phyloP scores from a whole-genome alignment of 1,140 invertebrate genomes.

The Aphelenchoides fujianensis region DNA sequence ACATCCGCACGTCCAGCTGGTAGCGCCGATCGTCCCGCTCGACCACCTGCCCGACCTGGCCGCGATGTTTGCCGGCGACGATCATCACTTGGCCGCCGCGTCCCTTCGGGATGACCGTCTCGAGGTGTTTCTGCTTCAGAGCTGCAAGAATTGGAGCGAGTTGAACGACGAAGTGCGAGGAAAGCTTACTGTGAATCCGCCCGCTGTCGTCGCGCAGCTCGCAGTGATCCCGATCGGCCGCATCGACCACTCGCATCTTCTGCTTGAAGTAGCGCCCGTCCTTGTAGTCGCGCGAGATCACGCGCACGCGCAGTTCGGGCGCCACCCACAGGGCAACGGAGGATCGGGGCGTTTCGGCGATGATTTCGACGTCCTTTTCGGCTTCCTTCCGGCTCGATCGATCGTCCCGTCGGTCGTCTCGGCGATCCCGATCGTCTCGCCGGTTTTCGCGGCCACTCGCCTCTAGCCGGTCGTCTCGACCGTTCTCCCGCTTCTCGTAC shows the following conservation, averaged over 20 bases:
- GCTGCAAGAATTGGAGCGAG: neutral
- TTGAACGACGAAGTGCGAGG: neutral
- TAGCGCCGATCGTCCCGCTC: constrained; percentile 10
- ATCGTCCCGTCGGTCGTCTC: neutral
- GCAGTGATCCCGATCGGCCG: neutral
- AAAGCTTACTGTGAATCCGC: constrained; percentile 14
- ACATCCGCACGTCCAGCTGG: neutral
- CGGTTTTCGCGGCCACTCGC: too few relatives aligned
- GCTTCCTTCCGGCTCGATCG: neutral
- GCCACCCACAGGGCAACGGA: neutral
- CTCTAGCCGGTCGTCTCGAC: constrained; percentile 21
- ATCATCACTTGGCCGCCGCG: constrained; percentile 7
- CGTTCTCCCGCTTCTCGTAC: neutral
- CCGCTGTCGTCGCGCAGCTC: constrained; percentile 25
- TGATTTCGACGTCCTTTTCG: constrained; percentile 5
- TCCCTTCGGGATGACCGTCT: constrained; percentile 20
- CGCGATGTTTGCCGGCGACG: constrained; percentile 8
- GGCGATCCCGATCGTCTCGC: too few relatives aligned
- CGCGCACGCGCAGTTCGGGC: constrained; percentile 21
- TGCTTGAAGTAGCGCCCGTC: constrained; percentile 25
- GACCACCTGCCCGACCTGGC: constrained; percentile 8
- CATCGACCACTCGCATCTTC: constrained; percentile 30
- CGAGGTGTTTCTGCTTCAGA: neutral
- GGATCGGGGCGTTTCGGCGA: neutral
- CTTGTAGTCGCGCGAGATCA: constrained; percentile 24